phyloP scores from a whole-genome alignment of 1,140 invertebrate genomes.

The Antheraea mylitta region DNA sequence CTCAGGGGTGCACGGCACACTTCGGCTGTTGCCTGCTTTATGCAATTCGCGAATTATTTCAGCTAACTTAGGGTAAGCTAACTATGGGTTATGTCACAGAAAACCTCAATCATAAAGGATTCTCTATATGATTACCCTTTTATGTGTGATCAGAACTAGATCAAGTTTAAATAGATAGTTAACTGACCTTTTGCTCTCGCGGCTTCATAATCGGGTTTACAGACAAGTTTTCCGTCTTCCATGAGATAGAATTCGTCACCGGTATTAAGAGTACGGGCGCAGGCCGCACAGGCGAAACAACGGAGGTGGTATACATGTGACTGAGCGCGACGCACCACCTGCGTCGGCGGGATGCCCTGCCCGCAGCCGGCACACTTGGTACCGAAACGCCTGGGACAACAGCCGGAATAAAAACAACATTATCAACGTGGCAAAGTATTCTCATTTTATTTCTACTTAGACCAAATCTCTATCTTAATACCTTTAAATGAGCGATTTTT shows the following conservation, averaged over 20 bases:
- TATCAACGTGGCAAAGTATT: constrained; percentile 64
- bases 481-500: too few species aligned
- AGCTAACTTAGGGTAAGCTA: too few species aligned
- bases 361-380: constrained; percentile 98
- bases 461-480: too few species aligned
- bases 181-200: constrained; percentile 92
- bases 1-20: too few species aligned
- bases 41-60: too few species aligned
- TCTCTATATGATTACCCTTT: too few species aligned
- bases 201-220: constrained; percentile 97
- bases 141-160: too few species aligned
- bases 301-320: constrained; percentile 98
- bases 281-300: constrained; percentile 98
- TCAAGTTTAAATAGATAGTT: neutral
- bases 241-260: constrained; percentile 99
- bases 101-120: too few species aligned
- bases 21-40: too few species aligned
- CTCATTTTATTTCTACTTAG: neutral
- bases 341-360: constrained; percentile 96
- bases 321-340: constrained; percentile 95
- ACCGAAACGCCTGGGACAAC: constrained; percentile 93
- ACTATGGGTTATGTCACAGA: too few species aligned
- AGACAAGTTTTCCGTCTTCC: constrained; percentile 98
- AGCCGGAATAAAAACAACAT: constrained; percentile 74
- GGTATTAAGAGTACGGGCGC: constrained; percentile 96